phyloP scores from a whole-genome alignment of 2,113 vertebrate genomes.

The Cyprinodon brontotheroides region DNA sequence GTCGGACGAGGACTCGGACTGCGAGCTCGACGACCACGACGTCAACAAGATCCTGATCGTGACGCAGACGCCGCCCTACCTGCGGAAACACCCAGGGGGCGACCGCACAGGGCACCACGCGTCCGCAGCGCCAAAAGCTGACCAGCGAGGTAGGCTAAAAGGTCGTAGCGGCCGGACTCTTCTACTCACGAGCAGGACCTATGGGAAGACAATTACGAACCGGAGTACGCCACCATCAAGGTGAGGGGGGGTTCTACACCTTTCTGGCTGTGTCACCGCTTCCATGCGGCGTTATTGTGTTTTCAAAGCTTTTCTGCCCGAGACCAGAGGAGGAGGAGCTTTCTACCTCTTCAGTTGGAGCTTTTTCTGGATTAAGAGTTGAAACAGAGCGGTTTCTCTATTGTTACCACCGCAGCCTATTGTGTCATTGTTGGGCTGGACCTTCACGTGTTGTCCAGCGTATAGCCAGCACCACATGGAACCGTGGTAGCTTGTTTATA shows the following conservation, averaged over 20 bases:
- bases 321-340: constrained; percentile 21
- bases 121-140: constrained; percentile 95
- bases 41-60: constrained; percentile 99
- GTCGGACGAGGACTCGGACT: constrained; percentile 96
- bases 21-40: constrained; percentile 93
- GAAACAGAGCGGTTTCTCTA: constrained; percentile 35
- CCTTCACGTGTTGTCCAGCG: constrained; percentile 56
- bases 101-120: constrained; percentile 96
- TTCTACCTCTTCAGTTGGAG: constrained; percentile 34
- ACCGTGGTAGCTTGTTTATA: constrained; percentile 58
- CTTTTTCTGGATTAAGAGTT: constrained; percentile 68
- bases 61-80: constrained; percentile 95
- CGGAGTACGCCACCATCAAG: constrained; percentile 98
- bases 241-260: constrained; percentile 72
- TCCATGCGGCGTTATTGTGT: not conserved
- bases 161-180: no score
- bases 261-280: not conserved
- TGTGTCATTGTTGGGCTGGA: constrained; percentile 67
- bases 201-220: constrained; percentile 95
- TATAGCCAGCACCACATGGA: constrained; percentile 50
- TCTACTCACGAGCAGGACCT: constrained; percentile 97
- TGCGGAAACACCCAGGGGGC: constrained; percentile 94
- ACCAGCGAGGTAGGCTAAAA: constrained; percentile 87
- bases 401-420: constrained; percentile 41
- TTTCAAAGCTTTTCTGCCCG: constrained; percentile 37